phyloP scores from a whole-genome alignment of 1,140 invertebrate species.

The Mesaphorura yosii region DNA sequence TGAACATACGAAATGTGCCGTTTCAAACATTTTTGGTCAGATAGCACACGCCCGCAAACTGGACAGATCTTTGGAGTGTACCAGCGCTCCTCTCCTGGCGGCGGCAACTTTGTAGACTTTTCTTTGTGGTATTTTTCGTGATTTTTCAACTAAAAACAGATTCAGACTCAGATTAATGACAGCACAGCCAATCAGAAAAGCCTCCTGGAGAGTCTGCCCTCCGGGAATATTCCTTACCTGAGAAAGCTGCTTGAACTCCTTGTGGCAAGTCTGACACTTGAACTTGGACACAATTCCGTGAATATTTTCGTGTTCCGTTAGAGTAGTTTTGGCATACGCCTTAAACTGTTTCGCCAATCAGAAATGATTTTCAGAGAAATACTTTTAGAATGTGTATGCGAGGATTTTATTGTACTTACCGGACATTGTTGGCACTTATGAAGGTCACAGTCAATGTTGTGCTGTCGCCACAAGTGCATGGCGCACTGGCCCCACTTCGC shows the following conservation, averaged over 20 bases:
- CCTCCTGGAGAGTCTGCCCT: background rate
- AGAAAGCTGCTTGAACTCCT: slow-evolving; percentile 50
- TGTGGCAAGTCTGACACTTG: slow-evolving; percentile 48
- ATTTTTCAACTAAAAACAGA: slow-evolving; percentile 32
- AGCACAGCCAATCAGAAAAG: background rate
- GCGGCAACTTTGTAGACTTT: slow-evolving; percentile 32
- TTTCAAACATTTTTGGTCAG: slow-evolving; percentile 59
- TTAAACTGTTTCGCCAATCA: slow-evolving; percentile 45
- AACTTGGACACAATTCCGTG: slow-evolving; percentile 45
- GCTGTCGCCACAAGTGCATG: slow-evolving; percentile 54
- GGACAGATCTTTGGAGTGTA: slow-evolving; percentile 56
- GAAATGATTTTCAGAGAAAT: slow-evolving; percentile 23
- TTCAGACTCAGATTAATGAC: too few relatives aligned
- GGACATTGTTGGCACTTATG: slow-evolving; percentile 44
- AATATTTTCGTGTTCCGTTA: slow-evolving; percentile 49
- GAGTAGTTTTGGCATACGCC: slow-evolving; percentile 44
- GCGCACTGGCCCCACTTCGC: slow-evolving; percentile 50
- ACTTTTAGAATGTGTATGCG: background rate
- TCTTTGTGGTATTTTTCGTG: slow-evolving; percentile 33
- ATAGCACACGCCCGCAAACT: slow-evolving; percentile 54
- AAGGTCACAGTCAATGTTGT: slow-evolving; percentile 56
- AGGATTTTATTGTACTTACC: slow-evolving; percentile 6
- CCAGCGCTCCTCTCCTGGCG: slow-evolving; percentile 37
- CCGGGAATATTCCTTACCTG: slow-evolving; percentile 41
- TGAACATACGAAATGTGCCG: slow-evolving; percentile 67